phyloP scores from a whole-genome alignment of 2,797 vertebrate species.

The Hypotaenidia okinawae region DNA sequence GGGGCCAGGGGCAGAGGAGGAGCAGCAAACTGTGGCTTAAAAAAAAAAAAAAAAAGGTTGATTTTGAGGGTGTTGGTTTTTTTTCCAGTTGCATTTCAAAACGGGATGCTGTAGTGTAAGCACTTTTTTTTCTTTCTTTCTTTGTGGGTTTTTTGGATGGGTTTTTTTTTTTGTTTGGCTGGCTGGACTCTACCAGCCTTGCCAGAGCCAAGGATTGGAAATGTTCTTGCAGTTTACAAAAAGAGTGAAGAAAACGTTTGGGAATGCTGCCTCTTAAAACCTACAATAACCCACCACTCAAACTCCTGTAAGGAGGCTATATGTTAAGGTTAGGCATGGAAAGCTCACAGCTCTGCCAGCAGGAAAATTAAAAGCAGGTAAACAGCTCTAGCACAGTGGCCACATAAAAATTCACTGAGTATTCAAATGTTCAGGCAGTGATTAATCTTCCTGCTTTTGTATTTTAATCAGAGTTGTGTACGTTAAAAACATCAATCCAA shows the following conservation, averaged over 20 bases:
- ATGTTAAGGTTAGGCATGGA: neutral
- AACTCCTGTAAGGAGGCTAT: neutral
- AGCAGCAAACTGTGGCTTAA: neutral
- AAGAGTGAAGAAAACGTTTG: conserved; percentile 23
- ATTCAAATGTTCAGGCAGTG: neutral
- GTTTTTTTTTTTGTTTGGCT: neutral
- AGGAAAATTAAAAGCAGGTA: conserved; percentile 46
- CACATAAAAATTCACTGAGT: neutral
- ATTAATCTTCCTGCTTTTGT: conserved; percentile 31
- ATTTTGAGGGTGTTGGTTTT: neutral
- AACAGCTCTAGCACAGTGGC: neutral
- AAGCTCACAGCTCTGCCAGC: neutral
- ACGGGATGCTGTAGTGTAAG: neutral
- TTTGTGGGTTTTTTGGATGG: neutral
- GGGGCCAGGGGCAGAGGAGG: neutral
- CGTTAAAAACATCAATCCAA: neutral
- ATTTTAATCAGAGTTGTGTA: neutral
- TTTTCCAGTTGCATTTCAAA: conserved; percentile 13
- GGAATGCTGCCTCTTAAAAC: conserved; percentile 31
- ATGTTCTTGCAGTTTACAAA: conserved; percentile 23
- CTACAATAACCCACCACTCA: neutral
- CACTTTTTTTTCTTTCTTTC: neutral
- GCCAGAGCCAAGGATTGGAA: conserved; percentile 20
- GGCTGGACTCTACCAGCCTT: neutral
- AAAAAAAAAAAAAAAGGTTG: neutral